Base-by-base conservation (phyloP, 2,113 vertebrate species). In the Protomyctophum bolini region DNA sequence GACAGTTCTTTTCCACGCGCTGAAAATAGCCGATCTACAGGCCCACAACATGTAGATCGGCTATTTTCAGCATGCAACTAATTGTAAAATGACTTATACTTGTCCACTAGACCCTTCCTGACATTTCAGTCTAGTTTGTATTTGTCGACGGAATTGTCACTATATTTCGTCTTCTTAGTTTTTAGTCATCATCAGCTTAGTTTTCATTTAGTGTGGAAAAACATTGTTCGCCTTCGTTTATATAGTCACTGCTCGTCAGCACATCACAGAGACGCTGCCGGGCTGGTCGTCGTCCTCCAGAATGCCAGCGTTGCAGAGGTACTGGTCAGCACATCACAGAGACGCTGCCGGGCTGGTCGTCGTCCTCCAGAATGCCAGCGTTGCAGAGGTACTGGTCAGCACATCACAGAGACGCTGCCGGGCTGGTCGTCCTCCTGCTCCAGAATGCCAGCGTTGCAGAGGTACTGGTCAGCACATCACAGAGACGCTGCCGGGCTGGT, bases 301-400 rank as follows among this genome's bases (percentile, higher is more conserved):
- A 0, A 89, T 70, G 0, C 72, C 74, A 1, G 86, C 76, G 2
- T 10, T 82, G 0, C 41, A 75, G 41, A 89, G 85, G 33, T 33
- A 2, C 29, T 29, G 29, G 21, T 56, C 11, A 63, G 50, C 59
- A 56, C 29, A 71, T 33, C 2, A 33, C 41, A 10, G 33, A 46
- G 14, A 10, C 51, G 8, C 10, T n/a, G 10, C 57, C 69, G 1
- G 41, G 10, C 52, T 48, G 62, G 10, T 70, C 41, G 41, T 80
- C 79, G 14, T 91, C 81, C 63, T n/a, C n/a, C n/a, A 70, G 28
- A 0, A 89, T 70, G 0, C 72, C 74, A 1, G 86, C 76, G 2
- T 10, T 82, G 0, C 41, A 75, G 41, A 89, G 85, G 63, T 72
- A 82, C 9, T 33, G 5, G 0, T 65, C 47, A 63, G 50, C 59